Evolutionary conservation across 92 coral and sea anemone species (phyloP).

Genomic region (Bergia puertoricense): DNA sequence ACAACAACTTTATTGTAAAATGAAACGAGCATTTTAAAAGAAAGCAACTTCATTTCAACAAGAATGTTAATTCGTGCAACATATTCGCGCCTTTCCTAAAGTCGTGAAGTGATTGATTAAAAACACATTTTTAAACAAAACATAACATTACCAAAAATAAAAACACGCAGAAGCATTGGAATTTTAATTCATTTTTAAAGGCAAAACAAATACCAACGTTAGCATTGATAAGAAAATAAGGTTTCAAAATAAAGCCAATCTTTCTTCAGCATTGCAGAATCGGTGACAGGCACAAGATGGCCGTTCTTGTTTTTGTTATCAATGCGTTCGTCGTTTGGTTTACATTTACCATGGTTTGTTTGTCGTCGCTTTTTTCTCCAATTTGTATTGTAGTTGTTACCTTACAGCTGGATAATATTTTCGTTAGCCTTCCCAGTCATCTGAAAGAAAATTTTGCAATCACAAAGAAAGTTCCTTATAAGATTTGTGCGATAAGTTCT

Average conservation of each 20-base stretch:
- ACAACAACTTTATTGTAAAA: no score
- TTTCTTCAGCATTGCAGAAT: not conserved
- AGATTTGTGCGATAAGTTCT: not conserved
- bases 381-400: not conserved
- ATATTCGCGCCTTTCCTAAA: not conserved
- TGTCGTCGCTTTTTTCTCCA: not conserved
- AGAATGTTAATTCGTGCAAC: no score
- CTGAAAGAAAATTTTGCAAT: constrained; percentile 11
- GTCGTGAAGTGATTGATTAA: no score
- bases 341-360: not conserved
- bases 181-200: not conserved
- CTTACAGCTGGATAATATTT: not conserved
- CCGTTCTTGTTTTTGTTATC: constrained; percentile 40
- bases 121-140: not conserved
- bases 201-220: not conserved
- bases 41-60: no score
- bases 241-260: not conserved
- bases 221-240: not conserved
- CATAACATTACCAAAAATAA: not conserved
- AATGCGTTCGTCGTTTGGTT: constrained; percentile 9
- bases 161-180: not conserved
- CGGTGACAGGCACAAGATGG: constrained; percentile 24
- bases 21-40: no score
- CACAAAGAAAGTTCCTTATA: not conserved
- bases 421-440: not conserved